Base-by-base conservation (phyloP, 2,797 vertebrate species). In the Silurus lanzhouensis region DNA sequence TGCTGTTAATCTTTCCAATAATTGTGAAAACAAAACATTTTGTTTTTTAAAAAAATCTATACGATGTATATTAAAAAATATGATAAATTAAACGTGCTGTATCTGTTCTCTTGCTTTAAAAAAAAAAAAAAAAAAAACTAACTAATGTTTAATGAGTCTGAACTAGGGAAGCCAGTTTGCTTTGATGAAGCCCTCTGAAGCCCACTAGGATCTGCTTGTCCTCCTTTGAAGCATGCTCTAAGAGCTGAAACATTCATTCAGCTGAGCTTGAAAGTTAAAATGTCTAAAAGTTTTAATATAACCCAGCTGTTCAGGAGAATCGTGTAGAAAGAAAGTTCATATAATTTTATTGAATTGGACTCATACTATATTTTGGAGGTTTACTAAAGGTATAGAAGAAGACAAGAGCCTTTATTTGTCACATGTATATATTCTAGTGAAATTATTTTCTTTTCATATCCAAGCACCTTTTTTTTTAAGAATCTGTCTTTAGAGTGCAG, bases 161-260 rank as follows among this genome's bases (percentile, higher is more conserved):
- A 77, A 60, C 75, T 38, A 5, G 27, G 27, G 27, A 77, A 31
- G 55, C 55, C 27, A 12, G 27, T 60, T 63, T 77, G 27, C 27
- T 77, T 77, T 77, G 57, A 77, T 77, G 55, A 60, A 60, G 10
- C 57, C 60, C 76, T 91, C 90, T 87, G 84, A 60, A 77, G 57
- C 38, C 17, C 75, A 38, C 19, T 60, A n/a, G 20, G 55, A 77
- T 77, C 75, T 77, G 27, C 25, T 77, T 60, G 27, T 57, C 55
- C 27, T 57, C 27, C 57, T 77, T 77, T 77, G 75, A 89, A 89
- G 88, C 84, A 83, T 85, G 79, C 86, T 83, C 84, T 86, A 64
- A 76, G 63, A 90, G 91, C 91, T 90, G 19, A 91, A 93, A 92
- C 89, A 90, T 91, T 87, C 90, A 92, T 91, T 84, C 80, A 83